Evolutionary conservation across 2,888 invertebrate species (phyloP).

Genomic region (Agonopterix alstromeriana): DNA sequence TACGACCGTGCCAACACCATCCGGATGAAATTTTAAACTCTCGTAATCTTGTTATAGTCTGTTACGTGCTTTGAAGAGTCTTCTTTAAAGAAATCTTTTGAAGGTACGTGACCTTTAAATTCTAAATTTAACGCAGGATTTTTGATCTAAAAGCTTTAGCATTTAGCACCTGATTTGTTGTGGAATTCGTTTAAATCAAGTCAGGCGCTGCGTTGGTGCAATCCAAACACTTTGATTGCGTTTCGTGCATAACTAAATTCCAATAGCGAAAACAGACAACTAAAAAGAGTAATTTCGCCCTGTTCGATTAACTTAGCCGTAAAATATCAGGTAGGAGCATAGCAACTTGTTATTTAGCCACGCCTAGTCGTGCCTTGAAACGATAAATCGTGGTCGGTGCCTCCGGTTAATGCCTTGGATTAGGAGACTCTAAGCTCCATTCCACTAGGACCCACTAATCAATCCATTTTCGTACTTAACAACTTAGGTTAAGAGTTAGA

Average conservation of each 20-base stretch:
- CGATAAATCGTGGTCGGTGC: constrained; percentile 54
- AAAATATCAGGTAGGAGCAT: constrained; percentile 37
- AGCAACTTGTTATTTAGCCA: constrained; percentile 39
- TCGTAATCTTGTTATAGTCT: constrained; percentile 24
- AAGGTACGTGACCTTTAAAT: neutral
- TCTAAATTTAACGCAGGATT: no score
- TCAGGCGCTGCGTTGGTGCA: no score
- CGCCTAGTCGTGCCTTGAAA: constrained; percentile 35
- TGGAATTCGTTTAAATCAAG: no score
- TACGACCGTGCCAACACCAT: constrained; percentile 37
- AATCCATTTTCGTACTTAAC: no score
- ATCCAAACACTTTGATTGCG: no score
- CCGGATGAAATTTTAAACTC: constrained; percentile 48
- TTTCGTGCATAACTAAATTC: no score
- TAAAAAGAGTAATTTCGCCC: constrained; percentile 8
- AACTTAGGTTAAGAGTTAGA: no score
- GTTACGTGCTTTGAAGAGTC: constrained; percentile 5
- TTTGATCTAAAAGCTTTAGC: no score
- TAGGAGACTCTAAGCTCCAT: constrained; percentile 35
- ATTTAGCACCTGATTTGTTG: no score
- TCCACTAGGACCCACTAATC: no score
- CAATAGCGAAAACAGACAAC: no score
- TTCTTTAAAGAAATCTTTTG: constrained; percentile 2
- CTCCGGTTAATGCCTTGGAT: constrained; percentile 49
- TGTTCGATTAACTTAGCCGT: constrained; percentile 21